Evolutionary conservation across 35 echinoderm and acorn worm species (phyloP).

Genomic region (Diadema setosum): DNA sequence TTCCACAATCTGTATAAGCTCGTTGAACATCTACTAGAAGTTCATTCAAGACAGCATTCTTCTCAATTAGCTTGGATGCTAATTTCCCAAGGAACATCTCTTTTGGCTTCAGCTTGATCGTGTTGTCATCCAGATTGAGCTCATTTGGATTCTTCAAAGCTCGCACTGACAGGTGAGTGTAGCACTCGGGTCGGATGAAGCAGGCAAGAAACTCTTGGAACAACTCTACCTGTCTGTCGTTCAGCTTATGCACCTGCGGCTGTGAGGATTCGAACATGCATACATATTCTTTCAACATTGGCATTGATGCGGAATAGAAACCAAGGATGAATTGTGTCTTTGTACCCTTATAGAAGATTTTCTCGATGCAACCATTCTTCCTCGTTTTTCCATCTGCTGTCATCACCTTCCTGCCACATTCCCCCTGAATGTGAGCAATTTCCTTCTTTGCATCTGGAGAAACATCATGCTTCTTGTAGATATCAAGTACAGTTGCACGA

Average conservation of each 20-base stretch:
- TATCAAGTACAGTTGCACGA: neutral
- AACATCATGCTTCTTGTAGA: neutral
- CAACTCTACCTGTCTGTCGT: slow-evolving; percentile 16
- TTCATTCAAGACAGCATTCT: neutral
- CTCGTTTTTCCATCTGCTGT: slow-evolving; percentile 11
- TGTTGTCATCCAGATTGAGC: neutral
- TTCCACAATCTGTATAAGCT: neutral
- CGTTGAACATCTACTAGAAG: neutral
- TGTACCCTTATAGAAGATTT: neutral
- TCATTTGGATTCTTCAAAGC: neutral
- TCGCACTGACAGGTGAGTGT: neutral
- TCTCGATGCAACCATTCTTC: neutral
- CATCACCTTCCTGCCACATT: neutral
- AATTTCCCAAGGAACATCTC: neutral
- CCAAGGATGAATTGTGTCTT: slow-evolving; percentile 10
- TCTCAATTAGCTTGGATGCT: neutral
- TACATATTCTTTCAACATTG: slow-evolving; percentile 33
- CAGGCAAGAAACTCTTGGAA: neutral
- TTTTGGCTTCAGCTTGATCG: neutral
- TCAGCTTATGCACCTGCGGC: slow-evolving; percentile 14
- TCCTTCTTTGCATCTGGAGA: neutral
- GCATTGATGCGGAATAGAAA: slow-evolving; percentile 1
- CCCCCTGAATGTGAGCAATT: neutral
- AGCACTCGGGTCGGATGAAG: slow-evolving; percentile 13
- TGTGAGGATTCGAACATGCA: neutral